phyloP scores from a whole-genome alignment of 2,113 vertebrate species.

The Okapia johnstoni region DNA sequence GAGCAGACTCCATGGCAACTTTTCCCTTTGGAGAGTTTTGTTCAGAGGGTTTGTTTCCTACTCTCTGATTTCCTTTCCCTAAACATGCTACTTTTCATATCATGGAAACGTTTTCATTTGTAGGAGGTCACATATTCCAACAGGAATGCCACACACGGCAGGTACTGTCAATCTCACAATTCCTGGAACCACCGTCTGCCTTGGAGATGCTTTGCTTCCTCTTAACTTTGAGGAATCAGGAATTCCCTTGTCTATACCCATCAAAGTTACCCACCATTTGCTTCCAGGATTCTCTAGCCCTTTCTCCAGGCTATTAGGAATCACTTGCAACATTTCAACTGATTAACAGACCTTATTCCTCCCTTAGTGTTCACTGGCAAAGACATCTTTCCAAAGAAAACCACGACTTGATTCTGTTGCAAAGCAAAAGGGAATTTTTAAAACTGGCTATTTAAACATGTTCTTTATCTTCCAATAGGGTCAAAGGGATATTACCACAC shows the following conservation, averaged over 20 bases:
- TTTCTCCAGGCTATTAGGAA: slow-evolving; percentile 74
- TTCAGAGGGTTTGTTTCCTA: neutral
- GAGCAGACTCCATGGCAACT: neutral
- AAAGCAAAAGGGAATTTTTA: slow-evolving; percentile 19
- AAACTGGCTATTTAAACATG: slow-evolving; percentile 55
- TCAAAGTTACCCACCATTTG: neutral
- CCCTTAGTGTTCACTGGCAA: neutral
- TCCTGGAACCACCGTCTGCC: neutral
- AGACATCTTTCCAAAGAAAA: slow-evolving; percentile 69
- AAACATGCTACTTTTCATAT: neutral
- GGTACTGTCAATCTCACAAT: neutral
- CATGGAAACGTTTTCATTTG: neutral
- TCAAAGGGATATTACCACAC: slow-evolving; percentile 72
- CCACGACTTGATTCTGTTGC: slow-evolving; percentile 65
- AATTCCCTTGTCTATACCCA: neutral
- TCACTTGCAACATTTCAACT: slow-evolving; percentile 50
- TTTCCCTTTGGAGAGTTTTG: neutral
- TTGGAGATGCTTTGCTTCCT: neutral
- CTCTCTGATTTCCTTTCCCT: neutral
- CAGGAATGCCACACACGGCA: neutral
- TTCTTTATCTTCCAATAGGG: slow-evolving; percentile 77
- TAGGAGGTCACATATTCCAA: neutral
- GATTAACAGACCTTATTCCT: slow-evolving; percentile 29
- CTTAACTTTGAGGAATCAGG: neutral
- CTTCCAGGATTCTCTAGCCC: neutral